phyloP scores from a whole-genome alignment of 2,797 vertebrate species.

The Danio albolineatus region DNA sequence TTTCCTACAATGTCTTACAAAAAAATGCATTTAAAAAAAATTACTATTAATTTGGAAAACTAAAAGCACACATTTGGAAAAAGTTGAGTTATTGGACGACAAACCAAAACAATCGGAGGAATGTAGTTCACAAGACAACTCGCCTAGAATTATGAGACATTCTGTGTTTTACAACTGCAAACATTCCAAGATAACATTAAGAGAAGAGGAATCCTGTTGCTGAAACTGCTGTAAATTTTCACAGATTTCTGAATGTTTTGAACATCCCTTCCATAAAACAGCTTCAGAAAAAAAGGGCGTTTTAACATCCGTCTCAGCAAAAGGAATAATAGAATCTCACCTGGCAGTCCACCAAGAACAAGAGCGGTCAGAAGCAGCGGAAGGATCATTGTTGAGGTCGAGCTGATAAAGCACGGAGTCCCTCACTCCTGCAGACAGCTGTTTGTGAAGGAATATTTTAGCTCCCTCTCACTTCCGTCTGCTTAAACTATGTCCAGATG shows the following conservation, averaged over 20 bases:
- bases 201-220: not conserved
- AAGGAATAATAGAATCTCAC: slow-evolving; percentile 60
- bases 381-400: slow-evolving; percentile 56
- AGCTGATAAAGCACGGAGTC: not conserved
- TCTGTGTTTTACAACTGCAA: not conserved
- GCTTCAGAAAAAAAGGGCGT: no score
- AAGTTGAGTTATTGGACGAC: not conserved
- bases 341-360: slow-evolving; percentile 71
- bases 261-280: not conserved
- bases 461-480: slow-evolving; percentile 44
- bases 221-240: no score
- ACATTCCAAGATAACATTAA: not conserved
- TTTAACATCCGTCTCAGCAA: not conserved
- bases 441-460: slow-evolving; percentile 36
- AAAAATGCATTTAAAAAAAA: not conserved
- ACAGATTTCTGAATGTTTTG: not conserved
- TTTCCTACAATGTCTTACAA: not conserved
- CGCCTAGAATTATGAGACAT: not conserved
- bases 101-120: not conserved
- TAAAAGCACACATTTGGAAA: not conserved
- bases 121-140: slow-evolving; percentile 6
- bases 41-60: no score
- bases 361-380: slow-evolving; percentile 46
- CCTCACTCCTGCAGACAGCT: not conserved
- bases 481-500: slow-evolving; percentile 64